Conservation (phyloP, 2,113 vertebrate genomes). For the Probosciger aterrimus region DNA sequence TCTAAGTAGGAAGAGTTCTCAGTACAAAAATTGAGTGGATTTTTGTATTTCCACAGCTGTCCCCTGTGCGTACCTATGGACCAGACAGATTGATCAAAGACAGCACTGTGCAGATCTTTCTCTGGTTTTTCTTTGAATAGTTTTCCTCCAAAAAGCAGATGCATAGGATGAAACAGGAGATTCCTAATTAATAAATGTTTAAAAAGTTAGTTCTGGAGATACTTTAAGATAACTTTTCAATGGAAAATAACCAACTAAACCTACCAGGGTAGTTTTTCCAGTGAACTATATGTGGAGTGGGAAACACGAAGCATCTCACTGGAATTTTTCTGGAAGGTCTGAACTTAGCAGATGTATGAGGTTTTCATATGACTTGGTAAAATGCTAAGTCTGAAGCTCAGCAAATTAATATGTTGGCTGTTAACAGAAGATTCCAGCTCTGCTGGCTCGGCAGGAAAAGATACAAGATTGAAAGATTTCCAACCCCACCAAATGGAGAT, state of each 20-base stretch:
- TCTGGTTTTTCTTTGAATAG: not conserved
- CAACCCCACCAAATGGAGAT: not conserved
- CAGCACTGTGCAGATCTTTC: not conserved
- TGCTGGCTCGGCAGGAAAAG: not conserved
- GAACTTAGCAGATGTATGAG: constrained; percentile 5
- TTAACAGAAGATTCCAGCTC: not conserved
- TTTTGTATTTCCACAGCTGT: not conserved
- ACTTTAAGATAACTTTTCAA: not conserved
- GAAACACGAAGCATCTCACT: constrained; percentile 16
- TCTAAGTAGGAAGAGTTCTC: not conserved
- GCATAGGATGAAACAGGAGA: not conserved
- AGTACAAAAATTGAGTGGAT: not conserved
- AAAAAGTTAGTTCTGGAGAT: not conserved
- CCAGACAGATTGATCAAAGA: not conserved
- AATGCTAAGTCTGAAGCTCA: constrained; percentile 8
- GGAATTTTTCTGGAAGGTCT: constrained; percentile 42
- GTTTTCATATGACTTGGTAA: not conserved
- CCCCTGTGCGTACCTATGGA: not conserved
- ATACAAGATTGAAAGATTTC: not conserved
- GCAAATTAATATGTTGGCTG: constrained; percentile 2
- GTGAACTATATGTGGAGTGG: not conserved
- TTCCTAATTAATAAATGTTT: not conserved
- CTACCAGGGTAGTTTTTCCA: not conserved
- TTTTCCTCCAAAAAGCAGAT: not conserved
- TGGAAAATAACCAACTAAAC: constrained; percentile 2